These are phyloP conservation scores for Aurelia sp. DNA, from an alignment of 30 jellyfish, hydroid and myxozoan species.

Conservation along the genomic window DNA sequence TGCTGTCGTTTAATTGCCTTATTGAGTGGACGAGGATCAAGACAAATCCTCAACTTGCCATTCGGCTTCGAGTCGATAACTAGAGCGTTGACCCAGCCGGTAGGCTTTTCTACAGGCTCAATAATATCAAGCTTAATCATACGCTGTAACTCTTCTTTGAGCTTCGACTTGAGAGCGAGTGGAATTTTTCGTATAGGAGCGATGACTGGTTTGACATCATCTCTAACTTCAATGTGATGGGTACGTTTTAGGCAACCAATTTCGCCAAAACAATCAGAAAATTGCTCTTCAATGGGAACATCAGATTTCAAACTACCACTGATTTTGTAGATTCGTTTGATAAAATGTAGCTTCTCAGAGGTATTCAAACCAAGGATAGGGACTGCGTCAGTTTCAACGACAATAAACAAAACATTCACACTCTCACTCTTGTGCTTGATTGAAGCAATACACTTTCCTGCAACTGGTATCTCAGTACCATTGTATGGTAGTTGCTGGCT, in stretches of 20 bases:
- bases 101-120: constrained; percentile 61
- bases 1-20: constrained; percentile 78
- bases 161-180: constrained; percentile 44
- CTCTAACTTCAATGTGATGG: constrained; percentile 39
- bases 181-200: constrained; percentile 59
- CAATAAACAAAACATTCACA: constrained; percentile 27
- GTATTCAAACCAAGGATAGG: constrained; percentile 68
- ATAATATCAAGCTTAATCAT: constrained; percentile 58
- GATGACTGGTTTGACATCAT: constrained; percentile 34
- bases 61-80: constrained; percentile 67
- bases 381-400: constrained; percentile 44
- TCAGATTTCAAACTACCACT: constrained; percentile 6
- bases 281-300: constrained; percentile 8
- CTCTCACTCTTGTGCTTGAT: constrained; percentile 32
- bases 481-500: constrained; percentile 43
- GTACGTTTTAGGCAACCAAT: constrained; percentile 27
- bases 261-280: constrained; percentile 59
- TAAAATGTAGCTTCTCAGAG: constrained; percentile 27
- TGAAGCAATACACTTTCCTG: constrained; percentile 37
- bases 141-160: constrained; percentile 69
- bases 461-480: constrained; percentile 33
- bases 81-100: constrained; percentile 82
- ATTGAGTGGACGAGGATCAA: constrained; percentile 82
- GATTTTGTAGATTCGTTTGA: constrained; percentile 53
- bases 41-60: constrained; percentile 81